These are phyloP conservation scores for Smutsia temminckii DNA, from an alignment of 2,797 vertebrate species.

Conservation along the genomic window DNA sequence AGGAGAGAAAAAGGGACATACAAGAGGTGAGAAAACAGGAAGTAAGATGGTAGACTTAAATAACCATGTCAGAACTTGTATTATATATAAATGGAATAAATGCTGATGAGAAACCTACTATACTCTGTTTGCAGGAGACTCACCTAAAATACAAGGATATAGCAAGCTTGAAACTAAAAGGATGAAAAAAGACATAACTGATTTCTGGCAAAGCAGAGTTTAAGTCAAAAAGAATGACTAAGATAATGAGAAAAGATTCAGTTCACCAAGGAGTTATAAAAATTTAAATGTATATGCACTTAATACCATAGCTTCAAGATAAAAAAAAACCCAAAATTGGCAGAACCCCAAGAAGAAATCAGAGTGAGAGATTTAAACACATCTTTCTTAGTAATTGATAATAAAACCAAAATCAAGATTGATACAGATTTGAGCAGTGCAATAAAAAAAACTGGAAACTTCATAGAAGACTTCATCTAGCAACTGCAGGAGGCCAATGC, in stretches of 20 bases:
- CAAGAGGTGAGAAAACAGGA: not conserved
- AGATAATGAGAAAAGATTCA: not conserved
- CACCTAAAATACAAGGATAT: not conserved
- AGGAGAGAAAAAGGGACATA: not conserved
- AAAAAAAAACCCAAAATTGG: not conserved
- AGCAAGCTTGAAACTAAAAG: not conserved
- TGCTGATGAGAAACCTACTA: not conserved
- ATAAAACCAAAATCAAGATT: not conserved
- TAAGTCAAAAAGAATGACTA: not conserved
- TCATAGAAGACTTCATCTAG: not conserved
- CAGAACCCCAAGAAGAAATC: slow-evolving; percentile 1
- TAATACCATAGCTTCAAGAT: not conserved
- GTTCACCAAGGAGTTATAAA: not conserved
- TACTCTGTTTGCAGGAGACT: not conserved
- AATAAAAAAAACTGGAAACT: not conserved
- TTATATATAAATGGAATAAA: not conserved
- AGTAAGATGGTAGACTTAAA: not conserved
- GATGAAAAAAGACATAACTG: not conserved
- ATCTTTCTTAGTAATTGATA: not conserved
- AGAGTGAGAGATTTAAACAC: not conserved
- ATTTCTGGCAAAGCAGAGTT: not conserved
- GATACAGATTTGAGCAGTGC: not conserved
- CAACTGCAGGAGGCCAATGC: not conserved
- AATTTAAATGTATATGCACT: not conserved
- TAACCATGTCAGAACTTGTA: not conserved